Base-by-base conservation (phyloP, 2,797 vertebrate species). In the Malurus splendens region DNA sequence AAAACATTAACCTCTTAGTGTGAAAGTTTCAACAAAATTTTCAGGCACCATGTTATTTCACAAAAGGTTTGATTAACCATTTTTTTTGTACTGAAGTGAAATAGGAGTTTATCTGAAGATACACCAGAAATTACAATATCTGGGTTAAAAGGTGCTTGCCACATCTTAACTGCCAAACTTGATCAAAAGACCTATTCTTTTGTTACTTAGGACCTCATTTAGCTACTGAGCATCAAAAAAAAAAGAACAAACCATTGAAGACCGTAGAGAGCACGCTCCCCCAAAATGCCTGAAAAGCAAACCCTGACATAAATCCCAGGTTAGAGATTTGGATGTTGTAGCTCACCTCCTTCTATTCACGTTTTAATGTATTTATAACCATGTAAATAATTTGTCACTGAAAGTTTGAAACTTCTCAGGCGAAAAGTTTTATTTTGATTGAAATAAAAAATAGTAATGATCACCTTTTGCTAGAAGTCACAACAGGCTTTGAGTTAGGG, bases 221-320 rank as follows among this genome's bases (percentile, higher is more conserved):
- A 39, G 8, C 6, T 79, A 24, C 38, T 39, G 27, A 68, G 7
- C 25, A 42, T 52, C 33, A 66, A 23, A 83, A 83, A 78, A 12
- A 5, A 55, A 78, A 12, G 4, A 55, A 7, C 32, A 32, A 32
- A 4, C 12, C 4, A 18, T 6, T 7, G 3, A 75, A 65, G 17
- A 52, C 3, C 0, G 1, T 4, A 64, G 11, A 8, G 15, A 65
- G 2, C 1, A 0, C 41, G 62, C 20, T 32, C 56, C 36, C 48
- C 7, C 12, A 6, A 10, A 38, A 52, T 14, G 59, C 79, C 27
- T 62, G 67, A 76, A 86, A 61, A 82, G 18, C 18, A 79, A 25
- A 70, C 14, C 4, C 28, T 83, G 25, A 57, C 14, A 56, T 10
- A 75, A 89, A 71, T 19, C 9, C 33, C 38, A 57, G 4, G 10